Percentiles rank a stretch among this genome's conserved stretches.
phyloP scores from a whole-genome alignment of 2,888 invertebrate species.

The Erannis defoliaria region DNA sequence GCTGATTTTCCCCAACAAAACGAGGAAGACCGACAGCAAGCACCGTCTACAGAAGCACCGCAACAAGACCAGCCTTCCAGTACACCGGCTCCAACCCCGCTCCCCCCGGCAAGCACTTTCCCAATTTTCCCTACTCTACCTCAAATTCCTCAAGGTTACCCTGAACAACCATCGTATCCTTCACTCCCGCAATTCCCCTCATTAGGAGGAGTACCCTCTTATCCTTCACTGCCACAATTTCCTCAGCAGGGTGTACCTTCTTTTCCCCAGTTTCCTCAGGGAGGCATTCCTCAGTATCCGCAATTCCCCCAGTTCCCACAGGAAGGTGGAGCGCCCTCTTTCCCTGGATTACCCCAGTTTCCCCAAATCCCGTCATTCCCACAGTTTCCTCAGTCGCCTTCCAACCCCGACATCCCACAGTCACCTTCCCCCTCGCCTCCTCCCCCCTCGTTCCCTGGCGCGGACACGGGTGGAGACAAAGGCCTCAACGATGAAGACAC shows the following conservation, averaged over 20 bases:
- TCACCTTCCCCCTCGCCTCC: constrained; percentile 60
- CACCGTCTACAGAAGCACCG: constrained; percentile 44
- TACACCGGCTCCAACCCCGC: constrained; percentile 40
- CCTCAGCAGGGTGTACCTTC: constrained; percentile 46
- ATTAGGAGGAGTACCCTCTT: constrained; percentile 46
- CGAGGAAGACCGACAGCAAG: constrained; percentile 47
- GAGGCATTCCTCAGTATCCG: constrained; percentile 32
- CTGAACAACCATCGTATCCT: constrained; percentile 9
- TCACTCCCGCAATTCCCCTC: constrained; percentile 46
- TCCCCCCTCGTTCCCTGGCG: constrained; percentile 60
- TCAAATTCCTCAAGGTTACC: constrained; percentile 30
- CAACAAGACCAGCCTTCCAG: constrained; percentile 48
- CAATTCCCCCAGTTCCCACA: constrained; percentile 52
- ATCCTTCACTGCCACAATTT: constrained; percentile 51
- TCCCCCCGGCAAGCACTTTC: constrained; percentile 46
- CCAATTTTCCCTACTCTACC: constrained; percentile 51
- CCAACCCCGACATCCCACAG: constrained; percentile 50
- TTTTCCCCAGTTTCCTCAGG: constrained; percentile 32
- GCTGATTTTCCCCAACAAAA: constrained; percentile 58
- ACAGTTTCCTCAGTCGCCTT: constrained; percentile 56
- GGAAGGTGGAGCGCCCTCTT: constrained; percentile 33
- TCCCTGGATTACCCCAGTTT: constrained; percentile 48
- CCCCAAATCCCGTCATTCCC: constrained; percentile 51
- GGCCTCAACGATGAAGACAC: constrained; percentile 78
- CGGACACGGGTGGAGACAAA: constrained; percentile 56